phyloP scores from a whole-genome alignment of 2,888 invertebrate species.

The Allacma fusca region DNA sequence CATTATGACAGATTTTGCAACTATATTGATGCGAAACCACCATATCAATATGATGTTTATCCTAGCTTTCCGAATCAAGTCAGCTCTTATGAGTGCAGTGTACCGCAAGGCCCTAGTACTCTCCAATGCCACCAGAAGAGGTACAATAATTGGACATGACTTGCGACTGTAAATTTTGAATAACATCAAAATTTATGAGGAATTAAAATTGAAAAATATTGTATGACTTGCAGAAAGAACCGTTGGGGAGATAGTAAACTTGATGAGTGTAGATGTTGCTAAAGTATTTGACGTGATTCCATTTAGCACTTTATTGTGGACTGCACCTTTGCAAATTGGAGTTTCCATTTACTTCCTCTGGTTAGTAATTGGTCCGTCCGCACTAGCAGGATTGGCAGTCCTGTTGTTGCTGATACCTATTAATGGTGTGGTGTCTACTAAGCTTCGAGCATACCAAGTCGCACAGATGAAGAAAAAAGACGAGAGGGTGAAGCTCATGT shows the following conservation, averaged over 20 bases:
- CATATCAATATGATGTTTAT: slow-evolving; percentile 69
- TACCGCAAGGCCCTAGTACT: slow-evolving; percentile 67
- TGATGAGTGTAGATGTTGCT: slow-evolving; percentile 92
- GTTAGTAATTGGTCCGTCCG: slow-evolving; percentile 76
- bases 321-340: slow-evolving; percentile 86
- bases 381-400: slow-evolving; percentile 89
- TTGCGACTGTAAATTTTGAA: no score
- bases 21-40: slow-evolving; percentile 68
- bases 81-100: slow-evolving; percentile 68
- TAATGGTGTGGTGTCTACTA: slow-evolving; percentile 84
- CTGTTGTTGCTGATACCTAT: slow-evolving; percentile 92
- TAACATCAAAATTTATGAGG: no score
- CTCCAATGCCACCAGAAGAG: slow-evolving; percentile 54
- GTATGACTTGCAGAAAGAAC: slow-evolving; percentile 74
- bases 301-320: slow-evolving; percentile 63
- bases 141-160: slow-evolving; percentile 16
- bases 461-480: slow-evolving; percentile 94
- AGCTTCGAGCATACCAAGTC: slow-evolving; percentile 81
- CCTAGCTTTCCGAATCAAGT: slow-evolving; percentile 69
- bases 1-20: slow-evolving; percentile 67
- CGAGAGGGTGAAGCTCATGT: slow-evolving; percentile 90
- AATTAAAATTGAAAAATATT: no score
- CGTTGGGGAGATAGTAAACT: slow-evolving; percentile 89
- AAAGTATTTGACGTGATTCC: slow-evolving; percentile 80
- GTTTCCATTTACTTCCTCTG: slow-evolving; percentile 85